phyloP scores from a whole-genome alignment of 2,113 vertebrate genomes.

The Elachura formosa region DNA sequence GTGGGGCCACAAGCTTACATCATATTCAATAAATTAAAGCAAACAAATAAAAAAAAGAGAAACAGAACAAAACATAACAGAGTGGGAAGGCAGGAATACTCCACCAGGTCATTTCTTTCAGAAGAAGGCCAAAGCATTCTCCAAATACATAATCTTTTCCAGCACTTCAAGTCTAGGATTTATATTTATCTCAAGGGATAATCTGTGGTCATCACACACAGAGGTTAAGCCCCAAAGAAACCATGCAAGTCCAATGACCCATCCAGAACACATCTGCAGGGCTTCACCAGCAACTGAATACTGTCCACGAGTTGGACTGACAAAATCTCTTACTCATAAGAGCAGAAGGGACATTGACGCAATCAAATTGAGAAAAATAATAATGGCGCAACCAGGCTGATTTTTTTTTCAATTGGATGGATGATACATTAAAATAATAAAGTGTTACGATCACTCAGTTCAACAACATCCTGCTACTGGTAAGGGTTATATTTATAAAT shows the following conservation, averaged over 20 bases:
- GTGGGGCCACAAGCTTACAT: neutral
- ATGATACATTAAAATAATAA: neutral
- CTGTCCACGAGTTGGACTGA: neutral
- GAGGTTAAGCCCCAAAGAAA: neutral
- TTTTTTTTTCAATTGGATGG: neutral
- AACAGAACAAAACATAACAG: accelerated
- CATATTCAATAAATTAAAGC: neutral
- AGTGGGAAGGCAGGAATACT: neutral
- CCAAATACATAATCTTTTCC: neutral
- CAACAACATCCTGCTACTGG: neutral
- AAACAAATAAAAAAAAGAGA: neutral
- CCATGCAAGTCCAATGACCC: neutral
- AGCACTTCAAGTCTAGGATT: neutral
- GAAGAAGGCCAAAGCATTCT: neutral
- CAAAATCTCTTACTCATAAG: neutral
- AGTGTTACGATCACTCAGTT: neutral
- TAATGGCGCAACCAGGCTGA: neutral
- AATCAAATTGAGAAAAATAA: slow-evolving; percentile 30
- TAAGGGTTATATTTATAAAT: neutral
- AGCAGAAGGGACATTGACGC: neutral
- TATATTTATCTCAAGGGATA: neutral
- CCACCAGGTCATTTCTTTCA: neutral
- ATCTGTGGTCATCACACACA: accelerated
- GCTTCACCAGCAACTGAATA: neutral
- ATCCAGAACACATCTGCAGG: neutral